phyloP scores from a whole-genome alignment of 30 jellyfish, hydroid and myxozoan species.

The Aurelia sp. region DNA sequence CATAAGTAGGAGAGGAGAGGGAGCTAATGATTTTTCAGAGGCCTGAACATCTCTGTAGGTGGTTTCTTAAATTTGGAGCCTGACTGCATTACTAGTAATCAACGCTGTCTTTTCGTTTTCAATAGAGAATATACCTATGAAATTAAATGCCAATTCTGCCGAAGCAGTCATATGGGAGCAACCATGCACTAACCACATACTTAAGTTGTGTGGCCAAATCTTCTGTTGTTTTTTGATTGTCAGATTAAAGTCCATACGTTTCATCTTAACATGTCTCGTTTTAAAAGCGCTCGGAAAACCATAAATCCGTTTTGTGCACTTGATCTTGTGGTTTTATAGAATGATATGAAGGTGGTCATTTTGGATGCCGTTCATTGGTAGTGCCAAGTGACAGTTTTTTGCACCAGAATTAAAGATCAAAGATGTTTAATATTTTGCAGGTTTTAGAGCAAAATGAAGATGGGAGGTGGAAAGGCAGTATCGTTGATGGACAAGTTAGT shows the following conservation, averaged over 20 bases:
- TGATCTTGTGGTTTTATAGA: not conserved
- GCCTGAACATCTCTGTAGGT: not conserved
- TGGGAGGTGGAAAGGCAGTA: constrained; percentile 93
- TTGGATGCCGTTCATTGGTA: too few relatives aligned
- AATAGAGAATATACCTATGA: not conserved
- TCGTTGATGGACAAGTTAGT: constrained; percentile 63
- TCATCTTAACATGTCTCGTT: constrained; percentile 25
- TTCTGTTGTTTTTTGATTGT: not conserved
- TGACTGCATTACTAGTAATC: too few relatives aligned
- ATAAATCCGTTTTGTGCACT: not conserved
- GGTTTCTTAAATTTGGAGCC: not conserved
- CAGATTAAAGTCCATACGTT: constrained; percentile 31
- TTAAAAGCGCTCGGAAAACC: not conserved
- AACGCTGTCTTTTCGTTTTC: too few relatives aligned
- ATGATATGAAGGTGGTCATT: too few relatives aligned
- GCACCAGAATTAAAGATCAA: too few relatives aligned
- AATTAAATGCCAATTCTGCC: too few relatives aligned
- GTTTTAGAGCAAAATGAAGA: constrained; percentile 81
- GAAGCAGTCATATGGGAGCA: too few relatives aligned
- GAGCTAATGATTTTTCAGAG: not conserved
- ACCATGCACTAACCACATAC: too few relatives aligned
- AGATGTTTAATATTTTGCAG: constrained; percentile 37
- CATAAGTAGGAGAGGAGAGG: not conserved
- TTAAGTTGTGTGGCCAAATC: not conserved
- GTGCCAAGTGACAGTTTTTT: too few relatives aligned